phyloP scores from a whole-genome alignment of 2,888 invertebrate species.

The Rhingia campestris region DNA sequence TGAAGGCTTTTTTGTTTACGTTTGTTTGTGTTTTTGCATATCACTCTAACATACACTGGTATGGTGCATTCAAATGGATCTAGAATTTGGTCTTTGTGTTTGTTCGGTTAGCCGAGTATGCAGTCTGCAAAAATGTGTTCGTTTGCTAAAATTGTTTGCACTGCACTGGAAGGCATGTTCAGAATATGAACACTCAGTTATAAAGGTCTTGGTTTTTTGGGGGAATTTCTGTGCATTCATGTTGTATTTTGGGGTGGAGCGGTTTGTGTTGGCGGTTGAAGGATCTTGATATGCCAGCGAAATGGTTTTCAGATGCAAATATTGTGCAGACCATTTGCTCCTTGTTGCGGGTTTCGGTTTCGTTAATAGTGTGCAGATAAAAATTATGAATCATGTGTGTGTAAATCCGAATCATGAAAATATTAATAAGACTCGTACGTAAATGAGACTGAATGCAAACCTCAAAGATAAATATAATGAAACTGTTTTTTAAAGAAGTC shows the following conservation, averaged over 20 bases:
- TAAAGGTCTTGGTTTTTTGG: background rate
- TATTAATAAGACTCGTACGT: too few species aligned
- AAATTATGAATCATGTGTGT: too few species aligned
- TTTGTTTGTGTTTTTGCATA: background rate
- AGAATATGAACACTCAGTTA: slow-evolving; percentile 47
- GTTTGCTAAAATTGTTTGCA: slow-evolving; percentile 67
- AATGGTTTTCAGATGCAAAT: slow-evolving; percentile 18
- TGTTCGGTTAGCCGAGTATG: slow-evolving; percentile 36
- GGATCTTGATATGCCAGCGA: slow-evolving; percentile 27
- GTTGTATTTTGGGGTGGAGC: background rate
- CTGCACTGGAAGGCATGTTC: slow-evolving; percentile 57
- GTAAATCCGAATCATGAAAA: too few species aligned
- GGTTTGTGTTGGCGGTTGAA: slow-evolving; percentile 44
- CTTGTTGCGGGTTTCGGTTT: slow-evolving; percentile 5
- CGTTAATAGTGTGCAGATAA: too few species aligned
- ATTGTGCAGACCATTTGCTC: slow-evolving; percentile 21
- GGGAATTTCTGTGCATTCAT: background rate
- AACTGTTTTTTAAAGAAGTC: too few species aligned
- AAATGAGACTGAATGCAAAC: too few species aligned
- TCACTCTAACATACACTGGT: background rate
- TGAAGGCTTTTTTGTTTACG: slow-evolving; percentile 1
- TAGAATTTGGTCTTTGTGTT: slow-evolving; percentile 24
- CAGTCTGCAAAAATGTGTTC: slow-evolving; percentile 55
- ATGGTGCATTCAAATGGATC: slow-evolving; percentile 24
- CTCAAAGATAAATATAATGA: too few species aligned